Percentiles rank a stretch among this genome's conserved stretches.
These are phyloP conservation scores for Tylochromis polylepis DNA, from an alignment of 2,113 vertebrate species.

Conservation along the genomic window DNA sequence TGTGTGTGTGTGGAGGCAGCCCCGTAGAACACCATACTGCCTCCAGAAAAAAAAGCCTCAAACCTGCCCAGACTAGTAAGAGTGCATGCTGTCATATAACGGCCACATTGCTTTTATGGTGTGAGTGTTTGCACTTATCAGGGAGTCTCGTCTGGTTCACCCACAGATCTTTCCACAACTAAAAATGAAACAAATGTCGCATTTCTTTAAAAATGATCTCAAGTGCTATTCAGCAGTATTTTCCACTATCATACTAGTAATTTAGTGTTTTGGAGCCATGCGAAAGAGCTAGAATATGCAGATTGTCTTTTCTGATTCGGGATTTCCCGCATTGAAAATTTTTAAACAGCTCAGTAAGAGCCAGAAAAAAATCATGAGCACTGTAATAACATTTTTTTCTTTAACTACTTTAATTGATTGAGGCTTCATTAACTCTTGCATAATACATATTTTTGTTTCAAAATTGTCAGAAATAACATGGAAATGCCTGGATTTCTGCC, in stretches of 20 bases:
- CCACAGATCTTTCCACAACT: not conserved
- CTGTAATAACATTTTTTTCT: not conserved
- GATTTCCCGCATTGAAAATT: not conserved
- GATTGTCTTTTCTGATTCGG: not conserved
- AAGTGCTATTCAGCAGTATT: not conserved
- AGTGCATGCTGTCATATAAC: not conserved
- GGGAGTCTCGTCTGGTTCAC: not conserved
- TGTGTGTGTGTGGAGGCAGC: constrained; percentile 28
- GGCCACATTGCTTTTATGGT: not conserved
- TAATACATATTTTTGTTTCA: not conserved
- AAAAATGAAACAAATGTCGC: constrained; percentile 23
- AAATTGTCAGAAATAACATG: not conserved
- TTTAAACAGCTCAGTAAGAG: not conserved
- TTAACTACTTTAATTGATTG: not conserved
- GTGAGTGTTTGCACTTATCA: not conserved
- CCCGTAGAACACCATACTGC: constrained; percentile 10
- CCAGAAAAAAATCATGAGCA: not conserved
- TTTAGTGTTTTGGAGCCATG: not conserved
- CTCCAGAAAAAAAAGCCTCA: not conserved
- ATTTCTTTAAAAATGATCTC: not conserved
- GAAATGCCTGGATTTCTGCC: not conserved
- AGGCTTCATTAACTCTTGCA: not conserved
- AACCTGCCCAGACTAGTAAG: constrained; percentile 49
- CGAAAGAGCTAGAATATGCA: not conserved
- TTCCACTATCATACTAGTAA: not conserved